Conservation (phyloP, 1,140 invertebrate genomes). For the Calliphora vicina region DNA sequence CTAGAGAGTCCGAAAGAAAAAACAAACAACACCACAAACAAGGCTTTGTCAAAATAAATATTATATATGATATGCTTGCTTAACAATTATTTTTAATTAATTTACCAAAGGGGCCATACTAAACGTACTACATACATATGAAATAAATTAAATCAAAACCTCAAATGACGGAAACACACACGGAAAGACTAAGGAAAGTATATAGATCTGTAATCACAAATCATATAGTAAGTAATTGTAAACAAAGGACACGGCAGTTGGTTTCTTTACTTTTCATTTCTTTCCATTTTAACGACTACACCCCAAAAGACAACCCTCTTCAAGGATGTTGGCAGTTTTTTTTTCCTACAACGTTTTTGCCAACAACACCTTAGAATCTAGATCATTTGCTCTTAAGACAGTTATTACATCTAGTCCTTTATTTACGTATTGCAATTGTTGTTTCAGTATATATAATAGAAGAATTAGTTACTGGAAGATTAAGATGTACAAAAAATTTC, state of each 20-base stretch:
- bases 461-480: no score
- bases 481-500: no score
- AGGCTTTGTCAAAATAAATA: not conserved
- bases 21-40: not conserved
- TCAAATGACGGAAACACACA: not conserved
- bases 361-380: not conserved
- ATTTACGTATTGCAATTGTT: not conserved
- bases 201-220: not conserved
- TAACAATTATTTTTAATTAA: not conserved
- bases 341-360: not conserved
- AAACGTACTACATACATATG: not conserved
- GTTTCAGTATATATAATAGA: no score
- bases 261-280: not conserved
- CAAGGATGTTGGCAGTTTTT: not conserved
- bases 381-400: not conserved
- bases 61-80: not conserved
- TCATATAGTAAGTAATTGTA: not conserved
- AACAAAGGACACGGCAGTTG: not conserved
- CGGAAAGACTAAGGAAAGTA: not conserved
- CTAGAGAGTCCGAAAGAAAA: not conserved
- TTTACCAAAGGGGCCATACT: not conserved
- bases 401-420: not conserved
- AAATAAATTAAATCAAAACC: not conserved
- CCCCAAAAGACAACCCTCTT: slow-evolving; percentile 1
- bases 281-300: not conserved